These are phyloP conservation scores for Polyergus mexicanus DNA, from an alignment of 1,140 invertebrate genomes.

Conservation along the genomic window DNA sequence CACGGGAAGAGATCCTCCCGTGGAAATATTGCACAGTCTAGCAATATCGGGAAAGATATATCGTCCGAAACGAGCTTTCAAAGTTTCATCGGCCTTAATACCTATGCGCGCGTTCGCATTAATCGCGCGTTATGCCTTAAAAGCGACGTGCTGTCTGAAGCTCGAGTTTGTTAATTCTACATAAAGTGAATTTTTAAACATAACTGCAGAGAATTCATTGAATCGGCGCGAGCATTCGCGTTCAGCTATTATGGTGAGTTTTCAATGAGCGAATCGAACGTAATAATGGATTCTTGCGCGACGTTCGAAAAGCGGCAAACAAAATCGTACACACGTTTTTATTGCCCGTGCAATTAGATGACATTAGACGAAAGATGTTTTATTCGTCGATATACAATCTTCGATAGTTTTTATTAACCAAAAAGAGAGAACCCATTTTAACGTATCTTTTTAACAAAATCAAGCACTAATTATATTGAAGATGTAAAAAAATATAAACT, in stretches of 20 bases:
- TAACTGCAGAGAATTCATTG: slow-evolving; percentile 44
- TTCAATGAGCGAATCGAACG: slow-evolving; percentile 6
- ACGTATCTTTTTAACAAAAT: background rate
- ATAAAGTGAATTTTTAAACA: slow-evolving; percentile 53
- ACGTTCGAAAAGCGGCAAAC: slow-evolving; percentile 17
- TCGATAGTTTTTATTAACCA: background rate
- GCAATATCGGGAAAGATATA: slow-evolving; percentile 60
- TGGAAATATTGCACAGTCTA: slow-evolving; percentile 51
- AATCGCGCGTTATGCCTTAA: slow-evolving; percentile 50
- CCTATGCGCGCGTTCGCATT: slow-evolving; percentile 29
- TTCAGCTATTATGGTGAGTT: background rate
- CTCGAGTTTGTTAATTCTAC: slow-evolving; percentile 34
- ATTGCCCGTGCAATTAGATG: slow-evolving; percentile 16
- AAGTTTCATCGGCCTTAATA: slow-evolving; percentile 57
- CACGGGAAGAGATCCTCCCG: slow-evolving; percentile 25
- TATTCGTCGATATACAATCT: slow-evolving; percentile 52
- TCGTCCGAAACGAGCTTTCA: slow-evolving; percentile 53
- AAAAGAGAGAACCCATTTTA: background rate
- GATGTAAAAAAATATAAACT: too few species aligned
- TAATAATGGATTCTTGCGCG: slow-evolving; percentile 11
- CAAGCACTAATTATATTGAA: too few species aligned
- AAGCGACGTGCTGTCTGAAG: slow-evolving; percentile 25
- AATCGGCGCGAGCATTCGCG: slow-evolving; percentile 8
- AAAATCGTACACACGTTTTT: background rate
- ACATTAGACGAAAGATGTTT: slow-evolving; percentile 35